Base-by-base conservation (phyloP, 2,888 invertebrate species). In the Trachelus stipa region DNA sequence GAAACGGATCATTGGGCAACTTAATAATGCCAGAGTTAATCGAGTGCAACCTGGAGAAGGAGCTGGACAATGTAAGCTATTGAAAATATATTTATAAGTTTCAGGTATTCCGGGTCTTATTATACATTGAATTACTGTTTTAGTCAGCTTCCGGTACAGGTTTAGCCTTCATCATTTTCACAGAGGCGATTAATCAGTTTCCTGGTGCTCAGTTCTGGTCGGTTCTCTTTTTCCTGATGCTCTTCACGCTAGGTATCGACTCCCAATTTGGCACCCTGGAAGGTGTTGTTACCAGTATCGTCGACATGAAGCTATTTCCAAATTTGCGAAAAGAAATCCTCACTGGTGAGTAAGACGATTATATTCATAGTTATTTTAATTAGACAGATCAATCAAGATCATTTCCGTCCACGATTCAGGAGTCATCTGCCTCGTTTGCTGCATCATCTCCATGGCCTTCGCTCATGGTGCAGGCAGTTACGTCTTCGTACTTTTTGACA, bases 161-260 rank as follows among this genome's bases (percentile, higher is more conserved):
- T 1, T 92, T 99, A 79, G 99, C 98, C 0, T 99, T 99, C 91
- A 98, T 98, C 82, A 98, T 98, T 85, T 99, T 98, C 93, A 98
- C 99, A 0, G 98, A 99, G 92, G 99, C 99, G 11, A 98, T 99
- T 89, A 98, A 98, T 92, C 98, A 98, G 92, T 98, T 99, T 92
- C 98, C 98, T 0, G 97, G 98, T 0, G 97, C 98, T 0, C 98
- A 98, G 86, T 95, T 99, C 89, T 99, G 99, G 99, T 97, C 98
- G 4, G 95, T 98, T 23, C 94, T 99, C 15, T 99, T 99, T 93
- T 99, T 99, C 92, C 93, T 98, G 76, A 99, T 99, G 99, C 94
- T 99, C 68, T 97, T 99, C 91, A 98, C 98, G 0, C 93, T 99
- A 79, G 99, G 99, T 11, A 98, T 99, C 81, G 99, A 98, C 91